Percentiles rank a stretch among this genome's conserved stretches.
Conservation (phyloP, 2,797 vertebrate species). For the Phylloscopus collybita region DNA sequence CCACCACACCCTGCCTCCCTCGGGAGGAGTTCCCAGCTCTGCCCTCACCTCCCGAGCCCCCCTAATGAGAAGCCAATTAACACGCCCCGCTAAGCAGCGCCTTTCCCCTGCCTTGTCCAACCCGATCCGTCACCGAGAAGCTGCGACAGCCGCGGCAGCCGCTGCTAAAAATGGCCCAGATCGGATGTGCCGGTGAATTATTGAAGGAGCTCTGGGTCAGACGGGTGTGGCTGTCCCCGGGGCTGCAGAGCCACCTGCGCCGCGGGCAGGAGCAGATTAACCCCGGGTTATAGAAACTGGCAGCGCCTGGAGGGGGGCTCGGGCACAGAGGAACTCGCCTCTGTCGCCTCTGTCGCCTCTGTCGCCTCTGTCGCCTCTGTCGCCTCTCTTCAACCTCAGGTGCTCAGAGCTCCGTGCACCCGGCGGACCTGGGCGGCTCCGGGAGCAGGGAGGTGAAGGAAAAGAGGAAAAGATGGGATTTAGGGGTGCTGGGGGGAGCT, state of each 20-base stretch:
- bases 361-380: not conserved
- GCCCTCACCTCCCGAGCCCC: not conserved
- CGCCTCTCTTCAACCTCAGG: not conserved
- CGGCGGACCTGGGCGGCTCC: not conserved
- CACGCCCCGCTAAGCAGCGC: not conserved
- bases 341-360: too few relatives aligned
- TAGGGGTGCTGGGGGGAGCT: accelerated
- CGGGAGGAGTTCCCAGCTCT: not conserved
- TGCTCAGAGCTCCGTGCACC: not conserved
- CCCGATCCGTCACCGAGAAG: not conserved
- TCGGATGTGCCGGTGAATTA: not conserved
- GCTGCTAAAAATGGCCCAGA: not conserved
- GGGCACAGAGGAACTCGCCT: accelerated
- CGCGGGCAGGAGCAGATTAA: not conserved
- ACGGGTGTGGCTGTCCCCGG: not conserved
- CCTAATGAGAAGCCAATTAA: slow-evolving; percentile 28
- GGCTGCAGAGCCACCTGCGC: not conserved
- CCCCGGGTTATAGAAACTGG: too few relatives aligned
- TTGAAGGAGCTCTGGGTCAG: not conserved
- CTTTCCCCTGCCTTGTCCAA: slow-evolving; percentile 11
- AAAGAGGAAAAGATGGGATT: not conserved
- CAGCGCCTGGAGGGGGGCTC: not conserved
- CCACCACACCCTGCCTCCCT: not conserved
- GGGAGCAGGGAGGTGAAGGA: not conserved
- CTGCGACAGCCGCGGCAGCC: not conserved